A percentile compares a stretch with the other conserved stretches of the same genome.
Evolutionary conservation across 2,797 vertebrate species (phyloP).

Genomic region (Acrossocheilus wenchowensis): DNA sequence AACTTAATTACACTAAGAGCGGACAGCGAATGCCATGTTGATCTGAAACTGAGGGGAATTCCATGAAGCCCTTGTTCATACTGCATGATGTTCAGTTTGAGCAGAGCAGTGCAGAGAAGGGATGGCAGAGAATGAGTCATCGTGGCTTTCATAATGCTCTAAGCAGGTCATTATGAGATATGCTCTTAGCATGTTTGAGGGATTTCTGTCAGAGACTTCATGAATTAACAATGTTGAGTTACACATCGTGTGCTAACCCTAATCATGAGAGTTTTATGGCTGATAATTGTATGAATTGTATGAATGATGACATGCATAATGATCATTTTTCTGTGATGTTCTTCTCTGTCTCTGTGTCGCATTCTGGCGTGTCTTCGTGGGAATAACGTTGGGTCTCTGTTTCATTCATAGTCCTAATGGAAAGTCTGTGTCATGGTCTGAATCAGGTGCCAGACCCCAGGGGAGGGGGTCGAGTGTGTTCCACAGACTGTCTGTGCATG

Average conservation of each 20-base stretch:
- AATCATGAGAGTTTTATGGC: constrained; percentile 44
- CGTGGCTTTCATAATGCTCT: constrained; percentile 75
- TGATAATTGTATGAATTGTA: constrained; percentile 40
- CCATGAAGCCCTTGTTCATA: constrained; percentile 51
- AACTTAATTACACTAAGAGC: constrained; percentile 51
- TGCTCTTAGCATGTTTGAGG: constrained; percentile 57
- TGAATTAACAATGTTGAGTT: constrained; percentile 54
- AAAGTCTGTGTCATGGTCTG: constrained; percentile 99
- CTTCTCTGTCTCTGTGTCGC: constrained; percentile 69
- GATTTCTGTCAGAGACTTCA: constrained; percentile 57
- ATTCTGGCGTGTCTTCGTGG: constrained; percentile 72
- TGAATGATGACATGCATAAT: constrained; percentile 52
- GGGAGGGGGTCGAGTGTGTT: constrained; percentile 94
- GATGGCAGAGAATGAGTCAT: constrained; percentile 54
- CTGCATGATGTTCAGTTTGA: constrained; percentile 47
- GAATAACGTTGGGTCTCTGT: constrained; percentile 91
- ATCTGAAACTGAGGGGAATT: constrained; percentile 56
- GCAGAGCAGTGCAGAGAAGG: constrained; percentile 42
- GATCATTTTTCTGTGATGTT: constrained; percentile 54
- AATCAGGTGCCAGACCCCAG: constrained; percentile 98
- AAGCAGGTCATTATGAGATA: constrained; percentile 76
- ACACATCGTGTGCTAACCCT: constrained; percentile 51
- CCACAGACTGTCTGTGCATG: constrained; percentile 99
- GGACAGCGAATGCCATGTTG: constrained; percentile 46
- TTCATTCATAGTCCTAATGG: constrained; percentile 99